These are phyloP conservation scores for Bombylius major DNA, from an alignment of 2,888 invertebrate species.

Conservation along the genomic window DNA sequence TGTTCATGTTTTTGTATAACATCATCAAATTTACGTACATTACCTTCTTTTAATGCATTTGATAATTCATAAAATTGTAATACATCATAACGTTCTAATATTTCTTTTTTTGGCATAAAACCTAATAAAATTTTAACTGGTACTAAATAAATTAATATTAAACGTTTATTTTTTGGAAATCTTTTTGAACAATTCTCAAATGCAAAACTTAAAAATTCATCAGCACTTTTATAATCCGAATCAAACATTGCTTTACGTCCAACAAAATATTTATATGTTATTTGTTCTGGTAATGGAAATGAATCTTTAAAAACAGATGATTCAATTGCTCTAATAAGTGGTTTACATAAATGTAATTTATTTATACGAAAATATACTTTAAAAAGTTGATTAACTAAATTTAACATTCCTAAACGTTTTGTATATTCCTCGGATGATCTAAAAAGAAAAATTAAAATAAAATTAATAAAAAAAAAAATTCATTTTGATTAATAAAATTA, in stretches of 20 bases:
- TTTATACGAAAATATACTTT: conserved; percentile 89
- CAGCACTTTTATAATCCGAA: conserved; percentile 86
- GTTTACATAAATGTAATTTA: conserved; percentile 79
- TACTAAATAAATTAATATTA: conserved; percentile 88
- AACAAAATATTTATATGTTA: conserved; percentile 94
- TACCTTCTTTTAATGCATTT: conserved; percentile 78
- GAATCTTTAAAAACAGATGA: conserved; percentile 79
- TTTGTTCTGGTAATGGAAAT: conserved; percentile 83
- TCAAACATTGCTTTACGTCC: conserved; percentile 98
- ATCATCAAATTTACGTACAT: conserved; percentile 68
- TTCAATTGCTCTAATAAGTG: conserved; percentile 92
- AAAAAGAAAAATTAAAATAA: conserved; percentile 6
- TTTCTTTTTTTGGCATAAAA: conserved; percentile 71
- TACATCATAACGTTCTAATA: conserved; percentile 81
- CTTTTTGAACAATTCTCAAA: conserved; percentile 78
- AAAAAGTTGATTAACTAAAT: conserved; percentile 91
- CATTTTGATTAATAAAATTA: not conserved
- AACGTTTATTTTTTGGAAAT: conserved; percentile 72
- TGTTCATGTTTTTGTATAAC: conserved; percentile 76
- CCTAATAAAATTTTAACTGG: conserved; percentile 97
- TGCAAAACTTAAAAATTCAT: conserved; percentile 83
- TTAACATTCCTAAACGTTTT: conserved; percentile 92
- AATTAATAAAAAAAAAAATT: not conserved
- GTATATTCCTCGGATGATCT: conserved; percentile 75
- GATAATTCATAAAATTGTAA: conserved; percentile 83